Evolutionary conservation across 2,888 invertebrate species (phyloP), one percentile per base, ranked within the genome.

Genomic region (Hirtodrosophila trivittata): DNA sequence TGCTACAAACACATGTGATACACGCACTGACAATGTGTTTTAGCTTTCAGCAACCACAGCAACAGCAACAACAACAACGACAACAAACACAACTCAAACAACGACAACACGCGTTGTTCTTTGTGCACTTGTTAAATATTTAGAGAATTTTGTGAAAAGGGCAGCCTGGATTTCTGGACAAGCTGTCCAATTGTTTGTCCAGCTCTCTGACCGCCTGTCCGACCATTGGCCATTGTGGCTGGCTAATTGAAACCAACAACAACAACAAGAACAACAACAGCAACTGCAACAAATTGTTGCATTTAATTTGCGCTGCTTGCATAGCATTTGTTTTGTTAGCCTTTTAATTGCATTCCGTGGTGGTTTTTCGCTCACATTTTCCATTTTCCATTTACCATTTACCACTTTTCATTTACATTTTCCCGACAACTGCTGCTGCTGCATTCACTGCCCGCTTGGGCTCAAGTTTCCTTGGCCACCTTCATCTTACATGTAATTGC

Each of bases 21-120:
- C 18, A 59, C 51, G 75, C 72, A 78, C 64, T 76, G 76, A 71
- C 78, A 83, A 68, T 76, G 84, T 63, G 55, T 86, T 83, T 70
- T 76, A 80, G 84, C 70, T 83, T 58, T 60, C 56, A 66, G 38
- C 38, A 28, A 49, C 54, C 49, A 59, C 55, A 50, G 18, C 18
- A 47, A 39, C 25, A 43, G 7, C 8, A 21, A 26, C 50, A 37
- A 16, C 26, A 64, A 46, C n/a, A 65, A 12, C 26, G 46, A 38
- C 42, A 38, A 2, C 30, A 28, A 26, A 6, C 9, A 10, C 47
- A 54, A 4, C 39, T 57, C 10, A 46, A 38, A 10, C 18, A 68
- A 2, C 28, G 42, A 21, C 26, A 12, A 33, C 14, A 46, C 12
- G 52, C 33, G 49, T 55, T 57, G 16, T 59, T 51, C 57, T 30